Conservation (phyloP, 2,888 invertebrate genomes). For the Phorcus lineatus region DNA sequence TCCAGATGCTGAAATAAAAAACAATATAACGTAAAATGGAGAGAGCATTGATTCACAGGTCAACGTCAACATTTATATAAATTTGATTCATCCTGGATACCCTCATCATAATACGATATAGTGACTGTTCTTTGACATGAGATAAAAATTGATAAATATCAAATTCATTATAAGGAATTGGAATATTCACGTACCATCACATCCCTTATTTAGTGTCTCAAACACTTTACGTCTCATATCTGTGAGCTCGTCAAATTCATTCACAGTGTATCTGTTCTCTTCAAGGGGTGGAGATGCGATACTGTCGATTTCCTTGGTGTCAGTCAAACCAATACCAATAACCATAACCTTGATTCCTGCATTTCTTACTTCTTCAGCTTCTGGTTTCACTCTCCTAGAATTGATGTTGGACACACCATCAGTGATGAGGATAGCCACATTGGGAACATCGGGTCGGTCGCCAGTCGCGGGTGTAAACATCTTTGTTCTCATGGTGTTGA, state of each 20-base stretch:
- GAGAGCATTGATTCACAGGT: no score
- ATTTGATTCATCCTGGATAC: no score
- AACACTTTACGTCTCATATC: conserved; percentile 33
- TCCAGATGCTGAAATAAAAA: no score
- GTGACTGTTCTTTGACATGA: no score
- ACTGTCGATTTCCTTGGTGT: conserved; percentile 49
- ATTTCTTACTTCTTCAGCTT: conserved; percentile 56
- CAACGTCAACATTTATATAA: no score
- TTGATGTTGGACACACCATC: conserved; percentile 73
- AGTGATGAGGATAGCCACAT: conserved; percentile 66
- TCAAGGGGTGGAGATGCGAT: conserved; percentile 53
- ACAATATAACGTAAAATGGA: no score
- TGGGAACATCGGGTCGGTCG: conserved; percentile 65
- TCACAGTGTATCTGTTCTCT: conserved; percentile 47
- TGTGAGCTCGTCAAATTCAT: conserved; percentile 48
- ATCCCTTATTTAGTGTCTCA: conserved; percentile 24
- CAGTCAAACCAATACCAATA: conserved; percentile 59
- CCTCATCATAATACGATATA: no score
- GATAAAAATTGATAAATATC: no score
- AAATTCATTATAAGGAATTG: no score
- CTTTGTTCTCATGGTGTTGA: conserved; percentile 57
- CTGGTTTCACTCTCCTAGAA: conserved; percentile 54
- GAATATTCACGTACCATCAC: conserved; percentile 27
- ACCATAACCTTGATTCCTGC: conserved; percentile 56
- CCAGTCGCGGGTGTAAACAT: conserved; percentile 64